Evolutionary conservation across 37 sponge, comb jelly and placozoan species (phyloP).

Genomic region (Cliona cf. orientalis): DNA sequence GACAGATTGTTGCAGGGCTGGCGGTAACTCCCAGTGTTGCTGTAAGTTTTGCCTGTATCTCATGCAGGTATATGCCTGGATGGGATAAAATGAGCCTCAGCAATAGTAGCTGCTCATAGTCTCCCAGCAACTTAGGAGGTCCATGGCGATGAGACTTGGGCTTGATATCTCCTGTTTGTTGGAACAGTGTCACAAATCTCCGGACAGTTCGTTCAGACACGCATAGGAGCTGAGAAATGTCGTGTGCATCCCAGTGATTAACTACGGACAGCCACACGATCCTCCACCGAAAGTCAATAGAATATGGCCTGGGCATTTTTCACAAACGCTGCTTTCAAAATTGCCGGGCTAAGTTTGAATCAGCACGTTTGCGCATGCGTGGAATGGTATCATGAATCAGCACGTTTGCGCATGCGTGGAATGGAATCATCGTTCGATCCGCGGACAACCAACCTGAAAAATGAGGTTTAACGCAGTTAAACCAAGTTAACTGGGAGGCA

Average conservation of each 20-base stretch:
- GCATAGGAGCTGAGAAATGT: background rate
- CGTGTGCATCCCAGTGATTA: background rate
- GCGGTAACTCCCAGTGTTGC: slow-evolving; percentile 14
- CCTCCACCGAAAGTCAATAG: slow-evolving; percentile 25
- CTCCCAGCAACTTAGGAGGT: slow-evolving; percentile 22
- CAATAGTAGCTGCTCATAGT: slow-evolving; percentile 17
- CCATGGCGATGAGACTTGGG: slow-evolving; percentile 18
- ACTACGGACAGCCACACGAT: slow-evolving; percentile 16
- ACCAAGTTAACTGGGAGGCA: too few relatives aligned
- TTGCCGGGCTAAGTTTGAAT: too few relatives aligned
- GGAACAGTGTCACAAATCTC: slow-evolving; percentile 14
- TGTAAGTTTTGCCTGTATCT: slow-evolving; percentile 1
- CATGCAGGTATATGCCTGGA: slow-evolving; percentile 40
- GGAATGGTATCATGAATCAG: too few relatives aligned
- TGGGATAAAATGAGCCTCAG: slow-evolving; percentile 15
- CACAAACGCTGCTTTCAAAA: too few relatives aligned
- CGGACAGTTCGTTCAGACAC: slow-evolving; percentile 6
- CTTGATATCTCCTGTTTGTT: slow-evolving; percentile 34
- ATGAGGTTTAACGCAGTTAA: too few relatives aligned
- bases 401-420: too few relatives aligned
- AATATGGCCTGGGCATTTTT: slow-evolving; percentile 19
- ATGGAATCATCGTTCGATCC: too few relatives aligned
- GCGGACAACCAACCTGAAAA: too few relatives aligned
- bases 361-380: too few relatives aligned
- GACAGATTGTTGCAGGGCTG: slow-evolving; percentile 13